Base-by-base conservation (phyloP, 2,888 invertebrate genomes). In the Cheilosia grossa region DNA sequence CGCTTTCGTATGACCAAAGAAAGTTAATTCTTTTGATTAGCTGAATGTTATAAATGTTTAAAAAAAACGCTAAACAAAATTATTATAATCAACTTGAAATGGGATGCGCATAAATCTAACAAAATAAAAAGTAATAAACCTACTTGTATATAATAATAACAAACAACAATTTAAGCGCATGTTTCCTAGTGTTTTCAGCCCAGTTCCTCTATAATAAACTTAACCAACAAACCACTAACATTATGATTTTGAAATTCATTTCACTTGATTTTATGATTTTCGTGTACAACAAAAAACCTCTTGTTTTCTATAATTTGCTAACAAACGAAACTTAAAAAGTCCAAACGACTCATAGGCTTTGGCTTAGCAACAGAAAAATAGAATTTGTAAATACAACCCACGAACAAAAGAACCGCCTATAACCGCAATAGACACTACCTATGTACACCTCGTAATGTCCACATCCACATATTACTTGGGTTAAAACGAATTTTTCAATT, bases 41-140 rank as follows among this genome's bases (percentile, higher is more conserved):
- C 64, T 85, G 85, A 83, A 83, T 81, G 85, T 85, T 85, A 81
- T 85, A 61, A 72, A 77, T 85, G 85, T 85, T 85, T 42, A 63
- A 72, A 63, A 72, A 72, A 33, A 72, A 56, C 56, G 85, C 85
- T 85, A 85, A 79, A 67, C 56, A 66, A 78, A 47, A 24, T 24
- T 47, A 58, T 64, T 42, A 70, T 40, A 64, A 33, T 77, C 19
- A 47, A 53, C 44, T 49, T 27, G 33, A 59, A 56, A 79, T 85
- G 83, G 66, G 70, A 80, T 80, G 83, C 66, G 80, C 66, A 72
- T 72, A 69, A 37, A 64, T 51, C 10, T 54, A 58, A 74, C 30
- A 30, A 30, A 30, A 30, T 9, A 30, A 30, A 30, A 51, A 63
- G 59, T 21, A 37, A 47, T 51, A 47, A 27, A 51, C 33, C 37